These are phyloP conservation scores for Barnardius zonarius DNA, from an alignment of 2,113 vertebrate species.

Conservation along the genomic window DNA sequence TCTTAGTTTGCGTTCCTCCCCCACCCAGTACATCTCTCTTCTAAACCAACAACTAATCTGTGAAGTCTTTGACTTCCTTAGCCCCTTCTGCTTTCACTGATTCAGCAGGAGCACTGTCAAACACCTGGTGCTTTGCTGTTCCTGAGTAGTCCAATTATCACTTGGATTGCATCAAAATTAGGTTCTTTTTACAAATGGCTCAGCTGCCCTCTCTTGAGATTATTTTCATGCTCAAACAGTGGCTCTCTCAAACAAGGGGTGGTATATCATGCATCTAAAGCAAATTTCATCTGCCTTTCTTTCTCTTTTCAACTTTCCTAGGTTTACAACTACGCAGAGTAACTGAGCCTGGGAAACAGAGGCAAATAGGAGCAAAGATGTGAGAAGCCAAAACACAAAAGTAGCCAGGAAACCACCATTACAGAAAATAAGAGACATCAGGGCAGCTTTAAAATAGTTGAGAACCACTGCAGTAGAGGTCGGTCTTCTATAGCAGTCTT, in stretches of 20 bases:
- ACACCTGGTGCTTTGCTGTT: constrained; percentile 31
- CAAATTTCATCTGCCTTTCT: neutral
- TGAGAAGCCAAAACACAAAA: neutral
- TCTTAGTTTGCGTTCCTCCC: neutral
- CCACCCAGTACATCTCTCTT: neutral
- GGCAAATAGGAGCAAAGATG: neutral
- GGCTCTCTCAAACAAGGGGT: neutral
- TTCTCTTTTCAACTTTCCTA: neutral
- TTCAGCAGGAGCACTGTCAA: neutral
- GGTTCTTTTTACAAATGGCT: neutral
- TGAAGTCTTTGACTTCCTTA: neutral
- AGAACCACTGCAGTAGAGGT: neutral
- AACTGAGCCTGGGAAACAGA: neutral
- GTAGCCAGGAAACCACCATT: neutral
- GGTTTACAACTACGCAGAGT: neutral
- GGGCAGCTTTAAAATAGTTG: neutral
- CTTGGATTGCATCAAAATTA: constrained; percentile 23
- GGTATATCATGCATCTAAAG: neutral
- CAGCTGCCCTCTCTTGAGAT: constrained; percentile 42
- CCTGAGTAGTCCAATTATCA: constrained; percentile 25
- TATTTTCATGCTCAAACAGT: neutral
- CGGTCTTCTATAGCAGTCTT: neutral
- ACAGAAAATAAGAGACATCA: neutral
- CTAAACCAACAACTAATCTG: neutral
- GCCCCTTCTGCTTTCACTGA: neutral